phyloP scores from a whole-genome alignment of 2,888 invertebrate species.

The Caenorhabditis becei region DNA sequence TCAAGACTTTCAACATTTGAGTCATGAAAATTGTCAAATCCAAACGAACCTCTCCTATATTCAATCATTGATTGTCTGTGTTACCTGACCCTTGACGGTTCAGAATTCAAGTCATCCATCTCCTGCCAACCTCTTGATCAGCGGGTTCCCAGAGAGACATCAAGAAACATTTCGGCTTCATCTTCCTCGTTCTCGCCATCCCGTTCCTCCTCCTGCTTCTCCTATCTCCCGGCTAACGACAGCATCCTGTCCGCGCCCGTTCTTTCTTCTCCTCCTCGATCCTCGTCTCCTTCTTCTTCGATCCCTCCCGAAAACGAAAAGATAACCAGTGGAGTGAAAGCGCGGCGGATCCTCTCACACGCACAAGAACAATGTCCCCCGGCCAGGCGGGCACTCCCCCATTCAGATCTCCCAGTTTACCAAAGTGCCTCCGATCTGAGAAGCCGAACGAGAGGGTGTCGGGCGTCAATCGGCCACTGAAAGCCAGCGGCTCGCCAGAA shows the following conservation, averaged over 20 bases:
- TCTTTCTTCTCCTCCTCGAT: slow-evolving; percentile 8
- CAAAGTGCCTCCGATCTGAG: slow-evolving; percentile 14
- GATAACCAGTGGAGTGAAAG: slow-evolving; percentile 48
- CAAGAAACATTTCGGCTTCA: slow-evolving; percentile 25
- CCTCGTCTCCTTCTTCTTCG: slow-evolving; percentile 2
- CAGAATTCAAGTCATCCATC: too few species aligned
- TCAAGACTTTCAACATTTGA: not conserved
- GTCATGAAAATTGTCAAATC: not conserved
- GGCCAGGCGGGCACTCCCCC: slow-evolving; percentile 2
- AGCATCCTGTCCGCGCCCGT: slow-evolving; percentile 44
- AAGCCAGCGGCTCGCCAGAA: not conserved
- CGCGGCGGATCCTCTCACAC: slow-evolving; percentile 18
- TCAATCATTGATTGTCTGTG: too few species aligned
- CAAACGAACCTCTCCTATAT: too few species aligned
- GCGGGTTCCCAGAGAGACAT: not conserved
- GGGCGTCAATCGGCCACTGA: not conserved
- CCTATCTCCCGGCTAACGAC: slow-evolving; percentile 35
- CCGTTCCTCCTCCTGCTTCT: slow-evolving; percentile 25
- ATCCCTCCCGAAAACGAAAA: slow-evolving; percentile 21
- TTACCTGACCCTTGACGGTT: too few species aligned
- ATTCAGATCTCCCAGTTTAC: not conserved
- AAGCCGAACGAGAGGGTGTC: not conserved
- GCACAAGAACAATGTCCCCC: slow-evolving; percentile 18
- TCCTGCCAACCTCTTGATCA: not conserved
- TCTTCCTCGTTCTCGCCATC: slow-evolving; percentile 24